phyloP scores from a whole-genome alignment of 2,888 invertebrate species.

The Agrotis segetum region DNA sequence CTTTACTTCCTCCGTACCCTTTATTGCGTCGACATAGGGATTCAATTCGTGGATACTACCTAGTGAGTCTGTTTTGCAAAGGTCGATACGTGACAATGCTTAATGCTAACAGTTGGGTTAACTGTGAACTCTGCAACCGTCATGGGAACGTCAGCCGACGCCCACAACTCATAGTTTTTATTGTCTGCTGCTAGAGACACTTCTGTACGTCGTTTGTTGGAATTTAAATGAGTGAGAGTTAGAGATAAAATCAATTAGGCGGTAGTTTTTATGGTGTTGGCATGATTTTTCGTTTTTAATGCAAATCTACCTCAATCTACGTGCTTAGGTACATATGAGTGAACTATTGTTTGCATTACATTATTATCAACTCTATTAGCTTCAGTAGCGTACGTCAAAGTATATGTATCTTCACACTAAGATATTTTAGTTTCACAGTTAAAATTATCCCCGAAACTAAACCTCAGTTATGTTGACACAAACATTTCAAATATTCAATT shows the following conservation, averaged over 20 bases:
- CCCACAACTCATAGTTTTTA: constrained; percentile 70
- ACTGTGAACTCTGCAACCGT: constrained; percentile 82
- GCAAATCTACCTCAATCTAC: constrained; percentile 8
- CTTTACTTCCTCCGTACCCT: constrained; percentile 52
- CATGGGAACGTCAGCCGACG: constrained; percentile 78
- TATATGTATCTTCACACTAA: constrained; percentile 17
- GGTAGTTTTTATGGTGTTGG: constrained; percentile 3
- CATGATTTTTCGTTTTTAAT: constrained; percentile 26
- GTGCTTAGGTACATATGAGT: not conserved
- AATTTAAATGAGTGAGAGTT: constrained; percentile 67
- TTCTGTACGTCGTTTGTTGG: constrained; percentile 57
- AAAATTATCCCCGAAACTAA: constrained; percentile 42
- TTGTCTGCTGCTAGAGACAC: constrained; percentile 56
- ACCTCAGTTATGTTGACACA: constrained; percentile 40
- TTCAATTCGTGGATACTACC: constrained; percentile 63
- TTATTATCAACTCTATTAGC: constrained; percentile 24
- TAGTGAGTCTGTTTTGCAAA: constrained; percentile 55
- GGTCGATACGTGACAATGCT: constrained; percentile 73
- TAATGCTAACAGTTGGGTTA: constrained; percentile 74
- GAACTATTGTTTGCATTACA: not conserved
- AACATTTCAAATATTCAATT: constrained; percentile 59
- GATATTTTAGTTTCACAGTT: constrained; percentile 37
- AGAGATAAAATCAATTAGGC: constrained; percentile 49
- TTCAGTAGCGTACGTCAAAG: constrained; percentile 5
- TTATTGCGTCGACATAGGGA: constrained; percentile 64